phyloP scores from a whole-genome alignment of 64 coral and sea anemone species.

The Actinia tenebrosa region DNA sequence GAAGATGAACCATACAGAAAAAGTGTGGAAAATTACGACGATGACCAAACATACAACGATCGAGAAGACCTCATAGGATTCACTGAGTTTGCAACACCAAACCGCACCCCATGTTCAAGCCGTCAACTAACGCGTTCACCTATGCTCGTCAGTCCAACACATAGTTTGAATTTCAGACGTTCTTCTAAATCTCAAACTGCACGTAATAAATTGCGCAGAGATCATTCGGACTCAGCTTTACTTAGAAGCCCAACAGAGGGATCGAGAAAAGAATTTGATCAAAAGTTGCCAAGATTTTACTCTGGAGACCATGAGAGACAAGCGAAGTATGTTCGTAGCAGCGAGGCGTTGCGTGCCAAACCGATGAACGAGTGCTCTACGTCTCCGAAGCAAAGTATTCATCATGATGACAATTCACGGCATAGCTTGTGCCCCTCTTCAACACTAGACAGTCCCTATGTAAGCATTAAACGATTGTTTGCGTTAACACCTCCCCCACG shows the following conservation, averaged over 20 bases:
- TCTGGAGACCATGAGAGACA: neutral
- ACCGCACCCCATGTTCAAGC: neutral
- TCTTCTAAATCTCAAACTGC: neutral
- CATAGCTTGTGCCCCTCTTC: conserved; percentile 12
- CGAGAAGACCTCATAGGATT: conserved; percentile 7
- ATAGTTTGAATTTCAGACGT: conserved; percentile 7
- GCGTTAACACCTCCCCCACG: conserved; percentile 1
- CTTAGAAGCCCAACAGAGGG: neutral
- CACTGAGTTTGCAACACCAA: neutral
- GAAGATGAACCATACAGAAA: neutral
- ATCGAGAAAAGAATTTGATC: neutral
- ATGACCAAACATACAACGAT: neutral
- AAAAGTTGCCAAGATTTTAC: neutral
- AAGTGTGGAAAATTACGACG: neutral
- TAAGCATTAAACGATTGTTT: conserved; percentile 8
- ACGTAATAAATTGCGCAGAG: neutral
- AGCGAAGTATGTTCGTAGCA: neutral
- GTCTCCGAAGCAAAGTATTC: neutral
- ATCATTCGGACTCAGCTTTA: conserved; percentile 8
- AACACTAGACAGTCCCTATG: neutral
- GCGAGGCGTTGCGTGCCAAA: neutral
- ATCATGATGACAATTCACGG: neutral
- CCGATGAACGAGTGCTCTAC: neutral
- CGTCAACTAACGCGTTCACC: neutral
- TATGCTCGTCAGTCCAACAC: conserved; percentile 9